Evolutionary conservation across 2,113 vertebrate genomes (phyloP).

Genomic region (Micromys minutus): DNA sequence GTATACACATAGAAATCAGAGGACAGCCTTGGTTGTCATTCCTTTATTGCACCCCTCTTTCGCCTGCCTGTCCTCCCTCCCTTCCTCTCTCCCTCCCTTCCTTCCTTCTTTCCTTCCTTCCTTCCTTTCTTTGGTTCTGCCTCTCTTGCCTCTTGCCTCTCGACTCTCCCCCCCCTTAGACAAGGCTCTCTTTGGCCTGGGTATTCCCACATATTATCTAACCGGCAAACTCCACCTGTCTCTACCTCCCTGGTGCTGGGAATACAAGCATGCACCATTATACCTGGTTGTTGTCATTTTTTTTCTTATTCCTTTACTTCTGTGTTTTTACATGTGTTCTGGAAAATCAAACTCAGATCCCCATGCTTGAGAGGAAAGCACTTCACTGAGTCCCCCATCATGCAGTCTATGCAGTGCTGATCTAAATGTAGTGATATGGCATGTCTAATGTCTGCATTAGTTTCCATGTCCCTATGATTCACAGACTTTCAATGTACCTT

Average conservation of each 20-base stretch:
- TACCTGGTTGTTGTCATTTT: background rate
- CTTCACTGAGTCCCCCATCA: background rate
- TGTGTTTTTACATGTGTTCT: background rate
- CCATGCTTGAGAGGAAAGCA: background rate
- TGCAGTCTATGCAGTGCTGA: no score
- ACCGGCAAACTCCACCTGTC: background rate
- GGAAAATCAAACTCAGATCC: background rate
- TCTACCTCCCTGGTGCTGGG: background rate
- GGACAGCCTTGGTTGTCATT: background rate
- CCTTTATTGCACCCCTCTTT: accelerated
- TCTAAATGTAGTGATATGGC: background rate
- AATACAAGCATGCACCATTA: background rate
- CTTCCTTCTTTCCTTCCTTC: no score
- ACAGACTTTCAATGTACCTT: background rate
- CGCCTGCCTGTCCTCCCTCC: accelerated
- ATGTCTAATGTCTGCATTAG: background rate
- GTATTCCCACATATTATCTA: background rate
- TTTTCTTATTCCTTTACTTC: no score
- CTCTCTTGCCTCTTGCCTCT: no score
- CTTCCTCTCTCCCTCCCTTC: accelerated
- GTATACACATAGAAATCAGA: background rate
- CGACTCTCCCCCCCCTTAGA: no score
- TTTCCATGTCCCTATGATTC: background rate
- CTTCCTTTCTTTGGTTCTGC: no score
- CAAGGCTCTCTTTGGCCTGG: background rate